Percentiles rank a stretch among this genome's conserved stretches.
These are phyloP conservation scores for Spheniscus humboldti DNA, from an alignment of 2,797 vertebrate genomes.

Conservation along the genomic window DNA sequence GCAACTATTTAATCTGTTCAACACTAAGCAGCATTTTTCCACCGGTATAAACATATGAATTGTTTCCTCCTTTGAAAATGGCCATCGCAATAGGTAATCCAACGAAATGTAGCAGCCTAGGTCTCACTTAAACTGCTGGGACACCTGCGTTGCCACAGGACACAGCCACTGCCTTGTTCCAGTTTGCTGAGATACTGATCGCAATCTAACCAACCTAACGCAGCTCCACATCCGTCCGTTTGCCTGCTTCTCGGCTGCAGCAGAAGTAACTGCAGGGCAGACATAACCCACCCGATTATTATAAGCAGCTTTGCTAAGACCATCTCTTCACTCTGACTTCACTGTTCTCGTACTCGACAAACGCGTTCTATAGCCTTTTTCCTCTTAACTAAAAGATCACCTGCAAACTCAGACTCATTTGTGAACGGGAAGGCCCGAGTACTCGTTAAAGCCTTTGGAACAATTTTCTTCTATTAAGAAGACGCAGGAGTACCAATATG, in stretches of 20 bases:
- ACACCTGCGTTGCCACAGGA: background rate
- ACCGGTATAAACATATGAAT: background rate
- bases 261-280: background rate
- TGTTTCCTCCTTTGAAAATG: background rate
- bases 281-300: background rate
- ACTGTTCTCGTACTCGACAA: background rate
- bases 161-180: background rate
- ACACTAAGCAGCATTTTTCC: background rate
- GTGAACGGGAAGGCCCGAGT: background rate
- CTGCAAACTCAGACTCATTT: background rate
- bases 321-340: background rate
- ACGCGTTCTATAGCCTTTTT: background rate
- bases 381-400: background rate
- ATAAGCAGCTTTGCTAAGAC: background rate
- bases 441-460: background rate
- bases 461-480: conserved; percentile 17
- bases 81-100: background rate
- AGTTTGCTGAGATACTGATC: background rate
- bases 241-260: background rate
- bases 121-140: background rate
- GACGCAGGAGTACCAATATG: background rate
- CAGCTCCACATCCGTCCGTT: background rate
- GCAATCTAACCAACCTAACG: background rate
- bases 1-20: background rate
- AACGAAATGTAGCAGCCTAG: background rate